Evolutionary conservation across 2,113 vertebrate genomes (phyloP).

Genomic region (Chinchilla lanigera): DNA sequence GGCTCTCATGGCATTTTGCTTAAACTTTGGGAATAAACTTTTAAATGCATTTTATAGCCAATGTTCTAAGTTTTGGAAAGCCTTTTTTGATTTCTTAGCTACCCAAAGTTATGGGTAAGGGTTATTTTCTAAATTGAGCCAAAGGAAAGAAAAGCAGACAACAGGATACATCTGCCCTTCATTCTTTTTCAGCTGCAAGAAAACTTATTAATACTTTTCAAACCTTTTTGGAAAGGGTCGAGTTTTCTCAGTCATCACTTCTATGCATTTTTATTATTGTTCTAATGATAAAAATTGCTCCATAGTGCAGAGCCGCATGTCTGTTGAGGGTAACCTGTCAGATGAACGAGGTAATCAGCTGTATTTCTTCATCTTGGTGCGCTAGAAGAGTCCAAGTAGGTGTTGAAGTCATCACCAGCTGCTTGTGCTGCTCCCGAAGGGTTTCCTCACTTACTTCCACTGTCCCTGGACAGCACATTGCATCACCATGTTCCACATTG

Average conservation of each 20-base stretch:
- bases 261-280: slow-evolving; percentile 81
- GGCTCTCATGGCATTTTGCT: not conserved
- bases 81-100: not conserved
- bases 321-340: slow-evolving; percentile 81
- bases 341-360: slow-evolving; percentile 79
- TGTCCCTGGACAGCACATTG: slow-evolving; percentile 75
- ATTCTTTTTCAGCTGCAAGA: slow-evolving; percentile 61
- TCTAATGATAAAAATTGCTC: slow-evolving; percentile 78
- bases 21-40: not conserved
- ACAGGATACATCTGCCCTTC: not conserved
- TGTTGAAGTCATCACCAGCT: slow-evolving; percentile 79
- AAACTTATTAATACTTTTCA: slow-evolving; percentile 79
- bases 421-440: slow-evolving; percentile 82
- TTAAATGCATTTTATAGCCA: not conserved
- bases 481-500: slow-evolving; percentile 57
- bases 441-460: slow-evolving; percentile 78
- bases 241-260: slow-evolving; percentile 81
- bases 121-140: slow-evolving; percentile 56
- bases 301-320: slow-evolving; percentile 65
- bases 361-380: slow-evolving; percentile 80
- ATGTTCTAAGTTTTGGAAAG: not conserved
- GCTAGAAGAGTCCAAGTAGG: slow-evolving; percentile 78
- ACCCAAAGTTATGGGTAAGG: not conserved
- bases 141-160: slow-evolving; percentile 51
- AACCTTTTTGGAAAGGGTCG: slow-evolving; percentile 31